Evolutionary conservation across 2,888 invertebrate species (phyloP).

Genomic region (Thereva nobilitata): DNA sequence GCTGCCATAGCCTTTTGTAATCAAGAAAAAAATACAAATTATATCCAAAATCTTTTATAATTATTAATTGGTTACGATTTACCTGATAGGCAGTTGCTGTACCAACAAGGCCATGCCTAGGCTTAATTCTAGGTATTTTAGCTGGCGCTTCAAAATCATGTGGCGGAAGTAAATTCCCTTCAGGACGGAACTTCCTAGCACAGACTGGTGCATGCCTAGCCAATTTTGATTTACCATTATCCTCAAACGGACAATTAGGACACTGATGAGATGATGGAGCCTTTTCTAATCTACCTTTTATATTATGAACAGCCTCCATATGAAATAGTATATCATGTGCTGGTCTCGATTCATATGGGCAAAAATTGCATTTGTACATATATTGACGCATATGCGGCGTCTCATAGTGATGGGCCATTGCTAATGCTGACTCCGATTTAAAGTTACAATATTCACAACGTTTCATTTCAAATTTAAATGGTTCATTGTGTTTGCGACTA

Average conservation of each 20-base stretch:
- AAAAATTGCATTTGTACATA: conserved; percentile 84
- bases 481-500: conserved; percentile 83
- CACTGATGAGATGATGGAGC: conserved; percentile 89
- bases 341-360: conserved; percentile 77
- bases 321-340: conserved; percentile 89
- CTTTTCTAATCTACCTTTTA: conserved; percentile 79
- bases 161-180: conserved; percentile 83
- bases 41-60: neutral
- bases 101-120: conserved; percentile 57
- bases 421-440: conserved; percentile 82
- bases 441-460: conserved; percentile 89
- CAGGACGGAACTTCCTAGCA: conserved; percentile 86
- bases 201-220: conserved; percentile 87
- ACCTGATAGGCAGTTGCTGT: conserved; percentile 60
- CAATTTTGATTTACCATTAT: conserved; percentile 88
- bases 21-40: neutral
- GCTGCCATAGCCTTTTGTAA: conserved; percentile 56
- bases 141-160: conserved; percentile 92
- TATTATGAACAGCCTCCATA: conserved; percentile 88
- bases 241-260: conserved; percentile 91
- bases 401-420: conserved; percentile 85
- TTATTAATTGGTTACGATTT: conserved; percentile 6
- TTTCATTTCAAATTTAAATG: conserved; percentile 73
- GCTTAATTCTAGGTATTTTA: conserved; percentile 74
- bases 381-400: conserved; percentile 90